Base-by-base conservation (phyloP, 2,113 vertebrate species). In the Lepus americanus region DNA sequence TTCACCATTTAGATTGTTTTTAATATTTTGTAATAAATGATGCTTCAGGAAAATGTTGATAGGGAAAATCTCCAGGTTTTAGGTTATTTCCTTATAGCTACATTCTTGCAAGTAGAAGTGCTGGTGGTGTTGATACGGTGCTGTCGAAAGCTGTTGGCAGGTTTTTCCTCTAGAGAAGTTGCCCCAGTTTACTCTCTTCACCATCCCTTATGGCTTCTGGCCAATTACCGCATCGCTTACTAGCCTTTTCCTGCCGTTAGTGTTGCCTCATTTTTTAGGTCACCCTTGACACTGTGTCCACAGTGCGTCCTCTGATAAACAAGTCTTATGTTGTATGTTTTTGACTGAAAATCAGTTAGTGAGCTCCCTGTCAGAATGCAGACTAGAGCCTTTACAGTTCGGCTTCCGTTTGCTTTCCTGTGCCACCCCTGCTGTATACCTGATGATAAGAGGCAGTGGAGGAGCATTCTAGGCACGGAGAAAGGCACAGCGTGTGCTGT, bases 1-100 rank as follows among this genome's bases (percentile, higher is more conserved):
- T 79, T 92, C 39, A 94, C 31, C 23, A 82, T n/a, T 87, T 76
- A 82, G n/a, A 27, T 78, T 16, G 6, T 94, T 77, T 74, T 92
- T 63, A 61, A 7, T 92, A 16, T 83, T 77, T 85, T 80, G 79
- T 33, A 89, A 69, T 39, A 36, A 82, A 17, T 90, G 77, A 78
- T 90, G 31, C 29, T 69, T 79, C 27, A 22, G 44, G 76, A 87
- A 93, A 94, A 80, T 80, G 72, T 59, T 81, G 13, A 51, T 44
- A 36, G 9, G 51, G 61, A 36, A 29, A 64, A 29, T 66, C 91
- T 83, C 6, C 69, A 53, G 70, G 39, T 55, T 16, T 92, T 63
- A 5, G 13, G 72, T 77, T 82, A 55, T 49, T 93, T 82, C 6
- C 23, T 55, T 70, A 69, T 64, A 0, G 82, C 25, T 90, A 19